phyloP scores from a whole-genome alignment of 2,888 invertebrate genomes.

The Caenorhabditis drosophilae region DNA sequence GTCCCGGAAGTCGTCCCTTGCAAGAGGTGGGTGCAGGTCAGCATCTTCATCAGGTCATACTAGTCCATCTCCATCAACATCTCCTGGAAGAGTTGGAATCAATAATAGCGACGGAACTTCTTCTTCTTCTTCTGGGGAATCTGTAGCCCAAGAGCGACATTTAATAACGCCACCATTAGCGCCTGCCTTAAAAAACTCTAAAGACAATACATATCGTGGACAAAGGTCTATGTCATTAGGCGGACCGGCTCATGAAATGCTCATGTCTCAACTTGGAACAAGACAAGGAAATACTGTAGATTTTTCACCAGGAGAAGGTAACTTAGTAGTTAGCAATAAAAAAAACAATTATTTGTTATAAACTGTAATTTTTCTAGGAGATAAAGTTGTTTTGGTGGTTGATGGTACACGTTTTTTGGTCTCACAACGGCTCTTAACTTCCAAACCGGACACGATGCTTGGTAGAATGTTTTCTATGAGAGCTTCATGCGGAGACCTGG shows the following conservation, averaged over 20 bases:
- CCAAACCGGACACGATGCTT: constrained; percentile 96
- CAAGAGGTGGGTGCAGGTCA: constrained; percentile 24
- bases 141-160: constrained; percentile 34
- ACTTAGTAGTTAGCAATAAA: too few relatives aligned
- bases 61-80: constrained; percentile 47
- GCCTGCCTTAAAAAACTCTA: constrained; percentile 48
- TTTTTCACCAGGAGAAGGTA: constrained; percentile 45
- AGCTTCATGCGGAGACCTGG: constrained; percentile 77
- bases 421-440: constrained; percentile 88
- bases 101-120: too few relatives aligned
- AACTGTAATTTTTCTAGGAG: constrained; percentile 41
- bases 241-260: constrained; percentile 66
- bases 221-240: constrained; percentile 68
- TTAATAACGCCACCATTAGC: constrained; percentile 49
- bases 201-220: constrained; percentile 50
- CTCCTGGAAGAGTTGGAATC: constrained; percentile 34
- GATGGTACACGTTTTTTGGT: constrained; percentile 93
- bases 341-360: neutral
- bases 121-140: constrained; percentile 34
- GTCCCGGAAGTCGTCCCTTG: constrained; percentile 43
- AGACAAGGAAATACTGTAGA: constrained; percentile 44
- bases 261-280: constrained; percentile 54
- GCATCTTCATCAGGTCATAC: constrained; percentile 49
- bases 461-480: constrained; percentile 73
- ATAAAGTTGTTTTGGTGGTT: constrained; percentile 85